Evolutionary conservation across 2,113 vertebrate genomes (phyloP).

Genomic region (Anarhynchus alexandrinus): DNA sequence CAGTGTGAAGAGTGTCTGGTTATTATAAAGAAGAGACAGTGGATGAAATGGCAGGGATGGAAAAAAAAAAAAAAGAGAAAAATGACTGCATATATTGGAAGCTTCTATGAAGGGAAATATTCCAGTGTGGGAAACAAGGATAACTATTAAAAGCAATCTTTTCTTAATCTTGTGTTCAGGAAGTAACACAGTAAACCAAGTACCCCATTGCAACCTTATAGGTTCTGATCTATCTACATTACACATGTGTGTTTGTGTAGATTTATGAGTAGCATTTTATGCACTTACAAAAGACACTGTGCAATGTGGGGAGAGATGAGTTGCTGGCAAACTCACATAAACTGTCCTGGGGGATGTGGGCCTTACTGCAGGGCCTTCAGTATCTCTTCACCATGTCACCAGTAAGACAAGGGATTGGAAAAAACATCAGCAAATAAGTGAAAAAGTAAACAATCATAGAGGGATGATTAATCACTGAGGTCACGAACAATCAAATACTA

Average conservation of each 20-base stretch:
- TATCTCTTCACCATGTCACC: not conserved
- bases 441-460: not conserved
- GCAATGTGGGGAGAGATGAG: not conserved
- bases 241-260: fast-evolving
- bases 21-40: not conserved
- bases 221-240: not conserved
- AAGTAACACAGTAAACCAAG: not conserved
- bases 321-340: not conserved
- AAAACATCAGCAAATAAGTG: not conserved
- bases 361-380: not conserved
- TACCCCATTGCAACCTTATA: not conserved
- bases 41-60: not conserved
- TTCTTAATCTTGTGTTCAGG: not conserved
- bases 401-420: not conserved
- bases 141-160: not conserved
- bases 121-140: not conserved
- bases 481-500: not conserved
- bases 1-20: not conserved
- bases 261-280: not conserved
- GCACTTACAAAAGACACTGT: not conserved
- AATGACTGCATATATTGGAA: not conserved
- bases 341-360: not conserved
- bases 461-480: not conserved
- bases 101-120: not conserved
- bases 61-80: not conserved